Base-by-base conservation (phyloP, 2,888 invertebrate species). In the Lasioglossum lativentre region DNA sequence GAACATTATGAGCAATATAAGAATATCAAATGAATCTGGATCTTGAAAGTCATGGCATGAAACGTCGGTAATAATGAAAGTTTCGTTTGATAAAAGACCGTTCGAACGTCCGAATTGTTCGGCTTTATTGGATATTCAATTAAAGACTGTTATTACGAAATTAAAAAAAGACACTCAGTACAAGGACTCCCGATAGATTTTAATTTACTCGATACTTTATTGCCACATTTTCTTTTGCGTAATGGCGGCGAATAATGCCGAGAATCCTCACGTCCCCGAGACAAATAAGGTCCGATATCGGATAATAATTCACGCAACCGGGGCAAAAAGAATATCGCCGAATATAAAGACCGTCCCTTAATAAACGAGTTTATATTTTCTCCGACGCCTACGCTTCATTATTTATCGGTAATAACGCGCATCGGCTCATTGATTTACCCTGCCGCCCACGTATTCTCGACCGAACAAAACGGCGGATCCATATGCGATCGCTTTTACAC, bases 341-440 rank as follows among this genome's bases (percentile, higher is more conserved):
- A 6, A 42, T 70, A 70, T 70, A 78, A 74, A 83, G 52, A 76
- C 30, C 70, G 34, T 34, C 30, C 45, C 40, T 78, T 78, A 77
- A 80, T 75, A 74, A 80, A 85, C 70, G 76, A 59, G 34, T 80
- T 66, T 85, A 73, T 76, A 85, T 78, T 63, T 75, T 27, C 42
- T 23, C 59, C 45, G n/a, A n/a, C 14, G 45, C 45, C 34, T 42
- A 59, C 19, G 75, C 47, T 19, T 72, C 70, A 40, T 81, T 86
- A 78, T 86, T 80, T 75, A 80, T 80, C 71, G 75, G 14, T 56
- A 77, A 85, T 86, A 86, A 80, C 80, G 74, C 42, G 75, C 71
- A 40, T 19, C 27, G n/a, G 66, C n/a, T 30, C 75, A 77, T 78
- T 80, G 80, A 85, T 86, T 85, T 34, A 47, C 38, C 70, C 27